Evolutionary conservation across 2,797 vertebrate genomes (phyloP).

Genomic region (Anolis apletophallus): DNA sequence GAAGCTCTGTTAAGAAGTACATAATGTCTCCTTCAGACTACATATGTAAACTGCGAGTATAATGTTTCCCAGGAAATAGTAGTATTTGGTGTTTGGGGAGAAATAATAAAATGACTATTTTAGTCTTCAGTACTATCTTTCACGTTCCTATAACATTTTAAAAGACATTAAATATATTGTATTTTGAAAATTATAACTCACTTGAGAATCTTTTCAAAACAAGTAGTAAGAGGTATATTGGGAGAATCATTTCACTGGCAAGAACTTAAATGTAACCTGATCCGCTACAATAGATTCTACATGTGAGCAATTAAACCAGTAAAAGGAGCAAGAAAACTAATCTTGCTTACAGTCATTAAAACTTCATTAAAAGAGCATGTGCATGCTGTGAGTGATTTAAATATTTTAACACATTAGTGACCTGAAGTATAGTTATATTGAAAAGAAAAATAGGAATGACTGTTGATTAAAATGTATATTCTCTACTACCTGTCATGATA

Average conservation of each 20-base stretch:
- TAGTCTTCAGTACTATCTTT: not conserved
- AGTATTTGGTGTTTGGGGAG: too few species aligned
- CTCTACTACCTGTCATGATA: not conserved
- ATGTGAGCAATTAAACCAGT: not conserved
- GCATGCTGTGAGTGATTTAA: not conserved
- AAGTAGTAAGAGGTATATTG: not conserved
- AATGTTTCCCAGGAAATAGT: too few species aligned
- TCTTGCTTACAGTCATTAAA: not conserved
- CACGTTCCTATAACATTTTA: not conserved
- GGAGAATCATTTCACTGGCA: not conserved
- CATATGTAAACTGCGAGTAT: too few species aligned
- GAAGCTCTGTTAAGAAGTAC: not conserved
- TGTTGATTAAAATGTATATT: not conserved
- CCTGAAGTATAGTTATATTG: not conserved
- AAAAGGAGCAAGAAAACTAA: not conserved
- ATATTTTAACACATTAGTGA: not conserved
- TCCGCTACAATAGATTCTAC: not conserved
- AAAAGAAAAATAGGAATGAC: not conserved
- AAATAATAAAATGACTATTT: too few species aligned
- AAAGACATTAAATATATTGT: not conserved
- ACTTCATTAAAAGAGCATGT: not conserved
- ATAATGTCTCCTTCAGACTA: not conserved
- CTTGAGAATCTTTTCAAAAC: not conserved
- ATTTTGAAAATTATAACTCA: not conserved
- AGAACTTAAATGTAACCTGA: not conserved